Conservation (phyloP, 2,888 invertebrate genomes). For the Pheosia gnoma region DNA sequence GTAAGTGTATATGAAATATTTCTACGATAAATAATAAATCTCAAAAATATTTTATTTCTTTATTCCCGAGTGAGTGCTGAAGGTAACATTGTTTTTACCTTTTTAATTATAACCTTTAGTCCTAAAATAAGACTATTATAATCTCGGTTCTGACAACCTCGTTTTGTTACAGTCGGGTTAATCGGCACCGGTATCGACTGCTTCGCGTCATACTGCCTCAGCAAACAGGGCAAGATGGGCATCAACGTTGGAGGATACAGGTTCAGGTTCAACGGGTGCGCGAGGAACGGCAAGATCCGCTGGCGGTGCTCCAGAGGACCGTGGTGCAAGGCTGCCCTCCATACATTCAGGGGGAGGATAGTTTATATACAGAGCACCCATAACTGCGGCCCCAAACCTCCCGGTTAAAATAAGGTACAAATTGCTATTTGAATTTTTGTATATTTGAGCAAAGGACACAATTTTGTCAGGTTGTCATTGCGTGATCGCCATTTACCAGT, state of each 20-base stretch:
- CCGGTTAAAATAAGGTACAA: conserved; percentile 22
- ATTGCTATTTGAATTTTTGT: too few relatives aligned
- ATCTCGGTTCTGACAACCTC: not conserved
- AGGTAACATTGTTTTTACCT: too few relatives aligned
- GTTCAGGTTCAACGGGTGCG: conserved; percentile 77
- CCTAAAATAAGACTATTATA: not conserved
- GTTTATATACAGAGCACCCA: conserved; percentile 78
- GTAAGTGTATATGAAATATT: too few relatives aligned
- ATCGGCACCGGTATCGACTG: conserved; percentile 72
- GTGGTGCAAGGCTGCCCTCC: conserved; percentile 79
- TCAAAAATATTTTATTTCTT: too few relatives aligned
- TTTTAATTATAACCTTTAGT: too few relatives aligned
- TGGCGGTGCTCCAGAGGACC: conserved; percentile 79
- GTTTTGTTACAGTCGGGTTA: conserved; percentile 60
- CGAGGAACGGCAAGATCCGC: conserved; percentile 76
- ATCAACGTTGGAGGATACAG: conserved; percentile 77
- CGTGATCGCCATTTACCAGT: too few relatives aligned
- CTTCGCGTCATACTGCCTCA: conserved; percentile 78
- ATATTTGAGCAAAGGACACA: too few relatives aligned
- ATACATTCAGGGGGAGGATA: conserved; percentile 74
- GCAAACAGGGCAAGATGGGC: conserved; percentile 81
- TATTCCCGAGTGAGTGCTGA: too few relatives aligned
- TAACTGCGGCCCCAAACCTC: conserved; percentile 76
- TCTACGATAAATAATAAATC: too few relatives aligned
- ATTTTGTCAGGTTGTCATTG: too few relatives aligned